Evolutionary conservation across 2,888 invertebrate genomes (phyloP).

Genomic region (Drosophila meridionalis): DNA sequence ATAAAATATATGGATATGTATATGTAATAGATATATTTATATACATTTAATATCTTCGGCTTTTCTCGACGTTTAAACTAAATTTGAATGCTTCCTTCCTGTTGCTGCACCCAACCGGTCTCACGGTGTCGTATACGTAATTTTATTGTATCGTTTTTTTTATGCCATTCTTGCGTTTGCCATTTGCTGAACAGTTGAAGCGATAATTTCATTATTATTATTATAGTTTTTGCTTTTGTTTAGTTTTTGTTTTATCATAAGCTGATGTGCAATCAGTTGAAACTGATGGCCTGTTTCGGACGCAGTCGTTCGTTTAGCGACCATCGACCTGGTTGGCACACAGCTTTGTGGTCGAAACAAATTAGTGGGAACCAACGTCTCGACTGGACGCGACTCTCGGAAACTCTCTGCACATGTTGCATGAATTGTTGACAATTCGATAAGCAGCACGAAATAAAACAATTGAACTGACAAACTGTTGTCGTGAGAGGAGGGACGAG

Average conservation of each 20-base stretch:
- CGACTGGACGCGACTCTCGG: constrained; percentile 27
- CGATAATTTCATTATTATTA: constrained; percentile 50
- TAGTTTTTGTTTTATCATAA: constrained; percentile 32
- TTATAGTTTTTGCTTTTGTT: neutral
- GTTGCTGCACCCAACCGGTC: constrained; percentile 26
- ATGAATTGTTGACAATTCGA: constrained; percentile 64
- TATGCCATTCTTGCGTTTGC: constrained; percentile 40
- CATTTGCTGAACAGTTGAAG: constrained; percentile 28
- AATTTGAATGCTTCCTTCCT: constrained; percentile 16
- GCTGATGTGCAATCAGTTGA: constrained; percentile 58
- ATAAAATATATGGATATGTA: neutral
- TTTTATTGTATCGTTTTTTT: neutral
- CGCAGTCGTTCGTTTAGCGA: constrained; percentile 58
- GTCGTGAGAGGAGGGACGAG: neutral
- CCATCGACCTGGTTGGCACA: constrained; percentile 18
- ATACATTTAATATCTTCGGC: neutral
- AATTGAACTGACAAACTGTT: constrained; percentile 24
- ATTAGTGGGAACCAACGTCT: constrained; percentile 43
- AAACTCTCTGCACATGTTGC: constrained; percentile 41
- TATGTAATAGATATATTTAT: neutral
- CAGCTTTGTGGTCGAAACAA: constrained; percentile 36
- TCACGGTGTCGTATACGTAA: constrained; percentile 43
- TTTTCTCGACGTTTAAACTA: neutral
- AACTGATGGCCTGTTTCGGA: constrained; percentile 59
- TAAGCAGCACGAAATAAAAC: constrained; percentile 45